phyloP scores from a whole-genome alignment of 2,888 invertebrate genomes.

The Galeopsomyia nigrocyanea region DNA sequence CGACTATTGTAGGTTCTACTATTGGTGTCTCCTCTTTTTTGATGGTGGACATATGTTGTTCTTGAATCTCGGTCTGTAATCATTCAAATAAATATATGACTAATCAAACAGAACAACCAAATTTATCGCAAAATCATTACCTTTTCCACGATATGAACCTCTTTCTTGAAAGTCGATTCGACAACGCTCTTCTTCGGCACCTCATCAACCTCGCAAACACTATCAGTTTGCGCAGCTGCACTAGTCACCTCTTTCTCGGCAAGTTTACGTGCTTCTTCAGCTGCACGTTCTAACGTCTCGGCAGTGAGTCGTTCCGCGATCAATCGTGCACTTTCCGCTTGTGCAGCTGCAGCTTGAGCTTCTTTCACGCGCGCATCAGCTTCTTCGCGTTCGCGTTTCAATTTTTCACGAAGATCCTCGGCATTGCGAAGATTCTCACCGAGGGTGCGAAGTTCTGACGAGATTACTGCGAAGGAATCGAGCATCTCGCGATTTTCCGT shows the following conservation, averaged over 20 bases:
- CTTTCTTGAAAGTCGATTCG: slow-evolving; percentile 58
- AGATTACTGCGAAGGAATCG: slow-evolving; percentile 76
- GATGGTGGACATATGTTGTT: slow-evolving; percentile 53
- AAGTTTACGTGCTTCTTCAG: slow-evolving; percentile 59
- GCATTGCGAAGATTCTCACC: slow-evolving; percentile 72
- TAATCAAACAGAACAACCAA: not conserved
- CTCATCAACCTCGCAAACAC: slow-evolving; percentile 46
- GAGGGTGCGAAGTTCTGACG: slow-evolving; percentile 74
- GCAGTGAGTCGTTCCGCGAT: slow-evolving; percentile 68
- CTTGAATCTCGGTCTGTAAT: slow-evolving; percentile 61
- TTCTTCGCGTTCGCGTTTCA: slow-evolving; percentile 70
- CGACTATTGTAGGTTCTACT: slow-evolving; percentile 34
- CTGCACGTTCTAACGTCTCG: slow-evolving; percentile 61
- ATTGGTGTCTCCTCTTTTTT: slow-evolving; percentile 50
- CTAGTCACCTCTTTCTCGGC: slow-evolving; percentile 43
- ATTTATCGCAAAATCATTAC: slow-evolving; percentile 48
- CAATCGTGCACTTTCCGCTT: slow-evolving; percentile 68
- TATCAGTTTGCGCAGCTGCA: slow-evolving; percentile 54
- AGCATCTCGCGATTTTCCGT: slow-evolving; percentile 77
- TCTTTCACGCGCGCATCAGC: slow-evolving; percentile 69
- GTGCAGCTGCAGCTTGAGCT: slow-evolving; percentile 67
- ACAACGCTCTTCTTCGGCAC: slow-evolving; percentile 53
- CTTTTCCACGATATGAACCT: slow-evolving; percentile 62
- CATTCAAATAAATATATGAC: not conserved
- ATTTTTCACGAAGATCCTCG: slow-evolving; percentile 69